Conservation (phyloP, 2,797 vertebrate genomes). For the Podarcis lilfordi region DNA sequence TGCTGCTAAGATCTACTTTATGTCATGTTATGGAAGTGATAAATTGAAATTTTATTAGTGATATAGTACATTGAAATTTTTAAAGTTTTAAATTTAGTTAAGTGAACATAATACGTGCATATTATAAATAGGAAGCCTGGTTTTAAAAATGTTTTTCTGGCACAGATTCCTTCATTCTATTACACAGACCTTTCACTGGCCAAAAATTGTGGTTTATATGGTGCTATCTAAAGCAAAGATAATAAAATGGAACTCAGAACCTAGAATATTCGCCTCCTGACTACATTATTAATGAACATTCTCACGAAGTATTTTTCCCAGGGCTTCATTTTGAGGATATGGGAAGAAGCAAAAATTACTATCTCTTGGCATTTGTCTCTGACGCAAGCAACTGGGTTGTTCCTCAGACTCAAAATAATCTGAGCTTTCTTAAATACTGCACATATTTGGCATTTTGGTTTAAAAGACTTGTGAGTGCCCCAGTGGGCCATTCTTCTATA, state of each 20-base stretch:
- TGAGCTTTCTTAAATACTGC: slow-evolving; percentile 26
- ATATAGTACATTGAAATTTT: no score
- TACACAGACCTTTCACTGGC: not conserved
- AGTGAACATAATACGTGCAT: no score
- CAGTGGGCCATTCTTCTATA: not conserved
- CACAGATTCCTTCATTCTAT: not conserved
- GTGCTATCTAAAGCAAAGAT: slow-evolving; percentile 59
- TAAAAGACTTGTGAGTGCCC: slow-evolving; percentile 22
- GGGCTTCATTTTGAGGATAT: slow-evolving; percentile 39
- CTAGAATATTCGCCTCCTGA: slow-evolving; percentile 37
- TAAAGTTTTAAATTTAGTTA: no score
- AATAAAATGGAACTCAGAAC: slow-evolving; percentile 39
- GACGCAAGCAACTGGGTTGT: slow-evolving; percentile 22
- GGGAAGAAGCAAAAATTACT: slow-evolving; percentile 19
- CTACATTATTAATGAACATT: slow-evolving; percentile 46
- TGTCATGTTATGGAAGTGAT: no score
- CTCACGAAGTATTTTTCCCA: slow-evolving; percentile 20
- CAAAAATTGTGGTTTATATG: not conserved
- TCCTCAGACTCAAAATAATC: not conserved
- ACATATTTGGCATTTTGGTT: slow-evolving; percentile 30
- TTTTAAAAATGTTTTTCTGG: not conserved
- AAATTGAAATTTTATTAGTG: no score
- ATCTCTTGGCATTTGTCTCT: slow-evolving; percentile 36
- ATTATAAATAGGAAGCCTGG: not conserved
- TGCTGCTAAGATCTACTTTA: no score